These are phyloP conservation scores for Heterocephalus glaber DNA, from an alignment of 2,113 vertebrate genomes.

Conservation along the genomic window DNA sequence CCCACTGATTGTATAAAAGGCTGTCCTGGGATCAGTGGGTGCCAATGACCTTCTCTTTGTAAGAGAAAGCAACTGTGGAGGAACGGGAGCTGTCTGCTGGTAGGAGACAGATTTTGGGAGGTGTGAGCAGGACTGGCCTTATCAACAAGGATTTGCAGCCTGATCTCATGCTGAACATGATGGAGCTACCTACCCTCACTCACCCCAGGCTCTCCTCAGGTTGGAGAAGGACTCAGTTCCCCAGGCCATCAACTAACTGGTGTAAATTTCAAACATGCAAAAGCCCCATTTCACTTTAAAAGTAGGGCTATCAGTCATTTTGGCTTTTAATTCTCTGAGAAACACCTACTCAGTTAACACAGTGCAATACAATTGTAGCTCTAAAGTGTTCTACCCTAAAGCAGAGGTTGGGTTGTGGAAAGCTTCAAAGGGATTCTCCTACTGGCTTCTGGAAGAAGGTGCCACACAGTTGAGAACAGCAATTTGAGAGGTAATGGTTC, in stretches of 20 bases:
- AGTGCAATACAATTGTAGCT: background rate
- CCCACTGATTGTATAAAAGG: background rate
- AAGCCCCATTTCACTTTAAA: background rate
- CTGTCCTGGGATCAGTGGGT: background rate
- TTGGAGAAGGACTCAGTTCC: background rate
- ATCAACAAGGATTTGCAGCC: background rate
- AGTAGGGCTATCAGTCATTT: background rate
- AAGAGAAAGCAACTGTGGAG: background rate
- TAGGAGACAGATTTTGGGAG: background rate
- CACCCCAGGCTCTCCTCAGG: background rate
- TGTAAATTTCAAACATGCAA: background rate
- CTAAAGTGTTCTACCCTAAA: background rate
- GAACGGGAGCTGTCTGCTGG: background rate
- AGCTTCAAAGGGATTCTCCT: background rate
- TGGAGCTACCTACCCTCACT: background rate
- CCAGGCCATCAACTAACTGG: background rate
- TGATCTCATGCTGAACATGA: background rate
- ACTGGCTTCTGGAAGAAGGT: background rate
- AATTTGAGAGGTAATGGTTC: background rate
- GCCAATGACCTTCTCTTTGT: background rate
- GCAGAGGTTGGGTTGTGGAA: background rate
- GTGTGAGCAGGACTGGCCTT: background rate
- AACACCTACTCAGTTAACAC: conserved; percentile 42
- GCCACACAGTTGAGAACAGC: background rate
- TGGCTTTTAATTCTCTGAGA: conserved; percentile 32